phyloP scores from a whole-genome alignment of 2,113 vertebrate species.

The Tachuris rubrigastra region DNA sequence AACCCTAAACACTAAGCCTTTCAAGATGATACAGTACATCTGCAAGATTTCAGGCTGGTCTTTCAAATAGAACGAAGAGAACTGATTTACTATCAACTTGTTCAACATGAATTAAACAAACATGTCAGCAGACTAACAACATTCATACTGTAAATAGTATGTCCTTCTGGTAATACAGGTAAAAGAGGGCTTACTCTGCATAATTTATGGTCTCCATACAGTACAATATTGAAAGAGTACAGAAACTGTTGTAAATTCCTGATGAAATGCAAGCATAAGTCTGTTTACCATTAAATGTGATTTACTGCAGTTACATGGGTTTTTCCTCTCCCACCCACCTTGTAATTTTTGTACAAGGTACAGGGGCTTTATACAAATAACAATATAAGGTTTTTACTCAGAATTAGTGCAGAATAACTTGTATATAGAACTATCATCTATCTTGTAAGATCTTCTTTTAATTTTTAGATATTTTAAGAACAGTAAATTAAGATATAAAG shows the following conservation, averaged over 20 bases:
- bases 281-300: not conserved
- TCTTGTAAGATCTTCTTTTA: not conserved
- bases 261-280: not conserved
- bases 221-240: not conserved
- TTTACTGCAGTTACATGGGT: not conserved
- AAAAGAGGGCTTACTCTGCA: not conserved
- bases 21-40: not conserved
- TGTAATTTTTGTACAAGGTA: not conserved
- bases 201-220: not conserved
- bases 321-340: too few relatives aligned
- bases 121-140: not conserved
- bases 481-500: not conserved
- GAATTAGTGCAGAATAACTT: not conserved
- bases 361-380: not conserved
- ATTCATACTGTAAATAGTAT: not conserved
- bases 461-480: not conserved
- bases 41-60: not conserved
- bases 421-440: not conserved
- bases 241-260: not conserved
- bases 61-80: not conserved
- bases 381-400: not conserved
- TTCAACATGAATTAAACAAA: not conserved
- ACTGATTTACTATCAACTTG: not conserved
- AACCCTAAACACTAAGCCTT: not conserved
- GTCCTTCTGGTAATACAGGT: not conserved